Conservation (phyloP, 1,140 invertebrate genomes). For the Manduca sexta region DNA sequence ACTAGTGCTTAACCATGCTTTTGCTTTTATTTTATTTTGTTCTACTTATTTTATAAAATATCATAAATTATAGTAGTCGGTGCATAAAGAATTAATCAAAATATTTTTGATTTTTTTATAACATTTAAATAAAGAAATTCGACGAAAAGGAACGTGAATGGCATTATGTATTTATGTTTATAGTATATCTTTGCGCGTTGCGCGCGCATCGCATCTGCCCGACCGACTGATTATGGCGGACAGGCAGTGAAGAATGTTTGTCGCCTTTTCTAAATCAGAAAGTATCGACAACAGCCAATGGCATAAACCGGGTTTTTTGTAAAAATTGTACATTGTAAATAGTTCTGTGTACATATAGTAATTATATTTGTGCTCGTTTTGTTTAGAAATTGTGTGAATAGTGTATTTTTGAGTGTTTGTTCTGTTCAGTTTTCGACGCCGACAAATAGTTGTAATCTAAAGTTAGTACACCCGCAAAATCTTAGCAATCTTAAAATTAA, state of each 20-base stretch:
- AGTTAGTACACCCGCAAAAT: conserved; percentile 43
- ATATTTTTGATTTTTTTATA: no score
- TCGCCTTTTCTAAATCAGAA: conserved; percentile 72
- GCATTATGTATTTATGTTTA: conserved; percentile 65
- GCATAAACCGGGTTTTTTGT: conserved; percentile 70
- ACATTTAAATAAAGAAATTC: no score
- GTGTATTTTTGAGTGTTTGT: conserved; percentile 73
- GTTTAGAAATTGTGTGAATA: conserved; percentile 73
- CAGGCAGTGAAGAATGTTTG: conserved; percentile 69
- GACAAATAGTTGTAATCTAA: conserved; percentile 49
- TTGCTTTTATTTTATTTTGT: no score
- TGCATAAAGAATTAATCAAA: no score
- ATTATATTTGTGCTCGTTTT: conserved; percentile 73
- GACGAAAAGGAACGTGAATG: conserved; percentile 29
- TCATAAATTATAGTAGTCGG: no score
- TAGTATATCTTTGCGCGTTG: conserved; percentile 69
- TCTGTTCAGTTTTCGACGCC: conserved; percentile 67
- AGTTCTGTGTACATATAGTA: conserved; percentile 74
- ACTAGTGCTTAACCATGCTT: no score
- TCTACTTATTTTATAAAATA: no score
- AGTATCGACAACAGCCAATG: conserved; percentile 72
- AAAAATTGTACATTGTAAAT: conserved; percentile 74
- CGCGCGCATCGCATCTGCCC: conserved; percentile 70
- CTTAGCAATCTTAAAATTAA: conserved; percentile 33
- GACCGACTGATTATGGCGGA: conserved; percentile 71